These are phyloP conservation scores for Thamnophis sirtalis DNA, from an alignment of 2,113 vertebrate species.

Conservation along the genomic window DNA sequence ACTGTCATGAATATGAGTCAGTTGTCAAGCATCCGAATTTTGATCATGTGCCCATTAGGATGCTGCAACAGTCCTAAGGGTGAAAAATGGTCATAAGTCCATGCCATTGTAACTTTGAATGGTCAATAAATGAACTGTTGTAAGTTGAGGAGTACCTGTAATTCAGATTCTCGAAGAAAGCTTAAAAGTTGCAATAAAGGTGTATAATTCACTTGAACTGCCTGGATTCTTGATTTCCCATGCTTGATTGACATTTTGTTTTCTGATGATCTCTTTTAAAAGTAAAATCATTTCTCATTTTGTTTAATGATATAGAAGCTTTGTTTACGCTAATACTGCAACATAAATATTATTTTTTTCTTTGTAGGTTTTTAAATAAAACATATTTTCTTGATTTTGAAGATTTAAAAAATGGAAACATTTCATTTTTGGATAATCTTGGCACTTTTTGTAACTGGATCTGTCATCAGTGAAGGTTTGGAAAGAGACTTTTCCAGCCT, in stretches of 20 bases:
- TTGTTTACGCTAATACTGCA: not conserved
- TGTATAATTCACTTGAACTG: not conserved
- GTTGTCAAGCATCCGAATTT: not conserved
- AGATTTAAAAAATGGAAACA: slow-evolving; percentile 62
- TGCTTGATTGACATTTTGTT: not conserved
- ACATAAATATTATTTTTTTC: slow-evolving; percentile 20
- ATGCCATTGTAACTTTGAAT: not conserved
- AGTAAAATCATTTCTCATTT: not conserved
- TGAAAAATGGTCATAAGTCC: not conserved
- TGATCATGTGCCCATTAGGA: not conserved
- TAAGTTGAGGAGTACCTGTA: not conserved
- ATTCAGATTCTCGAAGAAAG: not conserved
- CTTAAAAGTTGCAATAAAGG: not conserved
- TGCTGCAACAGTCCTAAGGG: not conserved
- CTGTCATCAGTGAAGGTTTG: slow-evolving; percentile 58
- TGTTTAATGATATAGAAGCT: not conserved
- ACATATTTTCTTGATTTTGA: not conserved
- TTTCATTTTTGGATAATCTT: slow-evolving; percentile 60
- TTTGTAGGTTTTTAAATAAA: slow-evolving; percentile 47
- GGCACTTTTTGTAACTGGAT: slow-evolving; percentile 60
- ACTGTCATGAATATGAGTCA: not conserved
- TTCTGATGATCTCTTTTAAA: not conserved
- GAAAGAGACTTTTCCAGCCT: slow-evolving; percentile 60
- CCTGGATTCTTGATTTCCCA: not conserved
- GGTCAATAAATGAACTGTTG: not conserved